phyloP scores from a whole-genome alignment of 1,140 invertebrate genomes.

The Euborellia annulipes region DNA sequence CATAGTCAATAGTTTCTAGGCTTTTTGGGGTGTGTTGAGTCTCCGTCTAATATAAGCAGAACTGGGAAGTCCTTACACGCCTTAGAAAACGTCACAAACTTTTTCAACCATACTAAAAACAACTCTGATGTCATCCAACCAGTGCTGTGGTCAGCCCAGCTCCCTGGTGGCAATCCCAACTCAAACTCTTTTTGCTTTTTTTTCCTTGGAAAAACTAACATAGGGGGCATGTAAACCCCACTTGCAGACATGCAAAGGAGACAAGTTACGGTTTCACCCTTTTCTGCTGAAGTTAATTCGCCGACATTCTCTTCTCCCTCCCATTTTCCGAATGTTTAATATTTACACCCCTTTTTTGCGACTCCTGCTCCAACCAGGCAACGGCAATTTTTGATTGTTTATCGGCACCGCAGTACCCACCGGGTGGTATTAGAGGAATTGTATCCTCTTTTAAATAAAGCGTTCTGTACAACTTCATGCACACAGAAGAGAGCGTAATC shows the following conservation, averaged over 20 bases:
- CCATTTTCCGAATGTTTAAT: too few relatives aligned
- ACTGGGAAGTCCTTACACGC: neutral
- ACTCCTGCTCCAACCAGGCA: too few relatives aligned
- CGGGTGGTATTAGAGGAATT: too few relatives aligned
- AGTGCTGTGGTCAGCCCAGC: neutral
- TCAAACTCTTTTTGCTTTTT: slow-evolving; percentile 3
- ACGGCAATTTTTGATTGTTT: too few relatives aligned
- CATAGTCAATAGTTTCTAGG: neutral
- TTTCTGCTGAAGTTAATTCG: slow-evolving; percentile 21
- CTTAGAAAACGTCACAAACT: slow-evolving; percentile 2
- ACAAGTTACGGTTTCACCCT: slow-evolving; percentile 18
- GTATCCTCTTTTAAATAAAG: too few relatives aligned
- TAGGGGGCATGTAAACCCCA: slow-evolving; percentile 18
- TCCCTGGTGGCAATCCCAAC: neutral
- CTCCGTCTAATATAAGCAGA: slow-evolving; percentile 2
- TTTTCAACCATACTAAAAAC: neutral
- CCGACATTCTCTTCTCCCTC: too few relatives aligned
- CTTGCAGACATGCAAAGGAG: slow-evolving; percentile 16
- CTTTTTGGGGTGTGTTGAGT: neutral
- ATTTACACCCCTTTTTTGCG: too few relatives aligned
- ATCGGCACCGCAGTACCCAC: too few relatives aligned
- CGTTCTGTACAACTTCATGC: too few relatives aligned
- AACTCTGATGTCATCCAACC: neutral
- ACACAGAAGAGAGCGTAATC: too few relatives aligned
- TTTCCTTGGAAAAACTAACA: slow-evolving; percentile 23